Conservation (phyloP, 1,140 invertebrate genomes). For the Hesperophylax magnus region DNA sequence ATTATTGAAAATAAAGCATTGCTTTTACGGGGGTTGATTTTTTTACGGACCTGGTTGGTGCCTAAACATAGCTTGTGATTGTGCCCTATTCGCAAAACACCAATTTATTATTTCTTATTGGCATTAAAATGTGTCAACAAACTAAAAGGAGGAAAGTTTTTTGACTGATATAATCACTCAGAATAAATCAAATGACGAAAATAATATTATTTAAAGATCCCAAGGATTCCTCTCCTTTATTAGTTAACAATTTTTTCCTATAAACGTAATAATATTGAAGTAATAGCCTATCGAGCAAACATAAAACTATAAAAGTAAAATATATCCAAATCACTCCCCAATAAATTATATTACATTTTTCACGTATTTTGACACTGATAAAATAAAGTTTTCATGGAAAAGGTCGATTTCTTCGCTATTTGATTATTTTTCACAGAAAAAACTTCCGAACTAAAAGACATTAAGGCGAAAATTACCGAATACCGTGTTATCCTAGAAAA, state of each 20-base stretch:
- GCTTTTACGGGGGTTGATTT: too few relatives aligned
- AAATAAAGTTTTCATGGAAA: constrained; percentile 31
- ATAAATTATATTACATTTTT: constrained; percentile 39
- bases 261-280: neutral
- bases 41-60: too few relatives aligned
- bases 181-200: too few relatives aligned
- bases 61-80: too few relatives aligned
- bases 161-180: too few relatives aligned
- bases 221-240: too few relatives aligned
- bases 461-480: constrained; percentile 53
- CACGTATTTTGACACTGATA: constrained; percentile 37
- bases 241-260: neutral
- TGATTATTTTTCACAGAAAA: constrained; percentile 35
- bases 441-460: constrained; percentile 48
- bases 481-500: constrained; percentile 52
- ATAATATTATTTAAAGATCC: too few relatives aligned
- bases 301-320: constrained; percentile 21
- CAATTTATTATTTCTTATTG: too few relatives aligned
- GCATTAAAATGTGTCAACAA: too few relatives aligned
- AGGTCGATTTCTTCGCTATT: constrained; percentile 20
- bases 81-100: too few relatives aligned
- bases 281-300: constrained; percentile 29
- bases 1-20: too few relatives aligned
- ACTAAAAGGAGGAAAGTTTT: too few relatives aligned
- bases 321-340: neutral